Evolutionary conservation across 2,797 vertebrate genomes (phyloP), one percentile per base, ranked within the genome.

Genomic region (Nyctalus aviator): DNA sequence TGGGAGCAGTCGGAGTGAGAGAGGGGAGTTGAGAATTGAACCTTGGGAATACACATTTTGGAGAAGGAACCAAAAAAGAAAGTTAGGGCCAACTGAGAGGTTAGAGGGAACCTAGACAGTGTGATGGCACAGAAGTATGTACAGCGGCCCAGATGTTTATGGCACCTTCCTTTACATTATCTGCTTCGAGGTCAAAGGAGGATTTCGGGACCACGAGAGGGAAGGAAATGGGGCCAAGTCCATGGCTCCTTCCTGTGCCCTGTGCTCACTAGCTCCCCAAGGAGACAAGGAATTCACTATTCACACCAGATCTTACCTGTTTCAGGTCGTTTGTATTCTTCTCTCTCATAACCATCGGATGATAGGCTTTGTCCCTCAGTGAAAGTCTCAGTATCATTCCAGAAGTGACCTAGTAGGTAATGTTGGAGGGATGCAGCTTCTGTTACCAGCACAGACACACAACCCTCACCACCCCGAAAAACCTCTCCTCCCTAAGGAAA

Each of bases 41-140:
- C 2, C 35, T 25, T 64, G 25, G 20, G 81, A 95, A 32, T 57
- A 77, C 55, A 7, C 17, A 21, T 55, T n/a, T 77, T 32, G 84
- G 41, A 68, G 21, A n/a, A 86, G 79, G 57, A 90, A 27, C 10
- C 23, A 73, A 46, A 92, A 72, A 46, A 41, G 64, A 90, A 91
- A 57, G 44, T 73, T 62, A 50, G 32, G 72, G 23, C 30, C 25
- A 44, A 27, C 21, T 4, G 50, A 78, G 23, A 64, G n/a, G 9
- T 15, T 46, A 62, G 46, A 62, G 76, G 53, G 53, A 64, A 48
- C 10, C 4, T 59, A 35, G 30, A 55, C 3, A 14, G 25, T 20
- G 6, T 27, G 53, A 53, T 23, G 30, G 46, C 25, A 72, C 87
- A 79, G 37, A 93, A 84, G 3, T 27, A 57, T 35, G 32, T 13